Conservation (phyloP, 2,113 vertebrate genomes). For the Pluvianellus socialis region DNA sequence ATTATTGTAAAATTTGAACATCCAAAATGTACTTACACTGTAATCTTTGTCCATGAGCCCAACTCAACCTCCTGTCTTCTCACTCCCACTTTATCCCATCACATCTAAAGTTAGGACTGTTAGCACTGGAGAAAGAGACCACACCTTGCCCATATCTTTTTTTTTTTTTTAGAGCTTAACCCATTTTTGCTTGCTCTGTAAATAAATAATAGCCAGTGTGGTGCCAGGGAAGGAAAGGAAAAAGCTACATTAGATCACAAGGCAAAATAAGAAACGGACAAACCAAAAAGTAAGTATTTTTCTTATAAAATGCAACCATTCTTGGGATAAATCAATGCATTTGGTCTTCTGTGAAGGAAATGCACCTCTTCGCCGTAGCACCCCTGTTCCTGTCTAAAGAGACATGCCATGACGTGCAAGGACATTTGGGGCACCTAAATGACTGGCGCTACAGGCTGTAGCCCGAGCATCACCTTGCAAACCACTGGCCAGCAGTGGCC, state of each 20-base stretch:
- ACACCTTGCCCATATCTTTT: background rate
- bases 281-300: background rate
- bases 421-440: background rate
- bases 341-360: background rate
- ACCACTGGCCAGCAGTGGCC: accelerated
- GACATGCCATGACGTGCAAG: background rate
- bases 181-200: background rate
- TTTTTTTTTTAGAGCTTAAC: background rate
- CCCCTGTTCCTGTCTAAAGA: background rate
- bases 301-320: background rate
- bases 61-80: background rate
- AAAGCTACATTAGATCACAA: background rate
- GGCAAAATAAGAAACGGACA: background rate
- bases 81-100: background rate
- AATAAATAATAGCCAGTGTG: background rate
- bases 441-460: accelerated
- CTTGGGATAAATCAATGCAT: background rate
- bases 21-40: background rate
- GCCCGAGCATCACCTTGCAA: background rate
- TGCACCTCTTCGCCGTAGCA: background rate
- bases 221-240: background rate
- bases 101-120: background rate
- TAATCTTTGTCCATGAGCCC: background rate
- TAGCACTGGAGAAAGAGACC: background rate
- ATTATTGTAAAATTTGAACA: background rate